Evolutionary conservation across 2,888 invertebrate genomes (phyloP).

Genomic region (Xylocampa areola): DNA sequence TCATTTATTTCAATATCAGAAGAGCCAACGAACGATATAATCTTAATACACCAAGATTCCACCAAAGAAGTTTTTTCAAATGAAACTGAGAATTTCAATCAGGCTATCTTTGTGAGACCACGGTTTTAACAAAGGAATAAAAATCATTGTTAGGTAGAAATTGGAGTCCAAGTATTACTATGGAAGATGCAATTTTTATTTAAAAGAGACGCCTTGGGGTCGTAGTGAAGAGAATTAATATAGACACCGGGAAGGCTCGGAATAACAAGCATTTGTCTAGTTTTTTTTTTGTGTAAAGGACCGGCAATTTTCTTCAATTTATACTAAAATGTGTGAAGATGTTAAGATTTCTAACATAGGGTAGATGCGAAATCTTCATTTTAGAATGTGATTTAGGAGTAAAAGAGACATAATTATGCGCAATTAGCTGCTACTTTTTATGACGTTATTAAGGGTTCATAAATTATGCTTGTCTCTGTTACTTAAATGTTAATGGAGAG

Average conservation of each 20-base stretch:
- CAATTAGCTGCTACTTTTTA: no score
- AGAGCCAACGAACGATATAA: constrained; percentile 50
- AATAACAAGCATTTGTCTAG: constrained; percentile 46
- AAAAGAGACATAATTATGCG: no score
- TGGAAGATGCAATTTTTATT: constrained; percentile 67
- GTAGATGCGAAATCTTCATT: no score
- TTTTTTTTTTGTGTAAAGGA: constrained; percentile 19
- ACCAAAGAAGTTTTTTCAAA: constrained; percentile 47
- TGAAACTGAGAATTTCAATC: constrained; percentile 72
- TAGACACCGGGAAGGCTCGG: constrained; percentile 25
- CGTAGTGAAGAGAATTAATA: constrained; percentile 43
- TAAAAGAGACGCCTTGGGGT: constrained; percentile 56
- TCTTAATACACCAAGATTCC: constrained; percentile 43
- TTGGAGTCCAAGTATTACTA: constrained; percentile 56
- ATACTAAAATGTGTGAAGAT: constrained; percentile 12
- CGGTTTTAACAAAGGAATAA: constrained; percentile 66
- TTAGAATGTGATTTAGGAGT: no score
- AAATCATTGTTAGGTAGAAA: constrained; percentile 65
- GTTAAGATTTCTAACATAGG: constrained; percentile 11
- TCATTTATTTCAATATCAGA: constrained; percentile 42
- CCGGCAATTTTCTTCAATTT: constrained; percentile 30
- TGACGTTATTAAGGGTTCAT: no score
- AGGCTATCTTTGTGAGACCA: constrained; percentile 58
- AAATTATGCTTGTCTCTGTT: no score
- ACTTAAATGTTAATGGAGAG: no score